Percentiles rank a stretch among this genome's conserved stretches.
These are phyloP conservation scores for Mus pahari DNA, from an alignment of 2,113 vertebrate genomes.

Conservation along the genomic window DNA sequence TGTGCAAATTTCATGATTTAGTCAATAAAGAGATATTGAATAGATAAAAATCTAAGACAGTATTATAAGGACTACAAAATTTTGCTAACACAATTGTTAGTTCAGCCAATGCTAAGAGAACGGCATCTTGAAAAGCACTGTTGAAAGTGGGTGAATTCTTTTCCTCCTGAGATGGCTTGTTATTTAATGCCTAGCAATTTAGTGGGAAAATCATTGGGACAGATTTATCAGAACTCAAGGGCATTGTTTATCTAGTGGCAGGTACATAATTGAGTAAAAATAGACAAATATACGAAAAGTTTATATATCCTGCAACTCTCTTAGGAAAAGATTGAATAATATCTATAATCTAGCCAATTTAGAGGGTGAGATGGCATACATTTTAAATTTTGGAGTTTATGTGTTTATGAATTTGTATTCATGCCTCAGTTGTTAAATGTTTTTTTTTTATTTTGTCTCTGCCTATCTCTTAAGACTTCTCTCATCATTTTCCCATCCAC, in stretches of 20 bases:
- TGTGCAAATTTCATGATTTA: constrained; percentile 41
- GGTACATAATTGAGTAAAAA: neutral
- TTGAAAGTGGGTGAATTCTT: constrained; percentile 44
- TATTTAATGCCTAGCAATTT: constrained; percentile 35
- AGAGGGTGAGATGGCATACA: constrained; percentile 16
- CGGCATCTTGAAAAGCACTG: constrained; percentile 42
- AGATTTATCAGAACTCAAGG: constrained; percentile 20
- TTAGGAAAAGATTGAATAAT: neutral
- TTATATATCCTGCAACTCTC: neutral
- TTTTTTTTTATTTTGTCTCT: neutral
- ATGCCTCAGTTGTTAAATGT: neutral
- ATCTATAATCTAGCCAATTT: constrained; percentile 31
- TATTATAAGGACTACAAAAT: constrained; percentile 45
- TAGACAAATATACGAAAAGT: neutral
- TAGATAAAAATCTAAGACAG: constrained; percentile 48
- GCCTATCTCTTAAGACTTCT: neutral
- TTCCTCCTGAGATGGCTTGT: neutral
- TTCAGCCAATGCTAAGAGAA: constrained; percentile 39
- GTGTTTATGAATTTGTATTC: neutral
- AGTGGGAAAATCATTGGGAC: neutral
- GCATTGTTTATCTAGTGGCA: neutral
- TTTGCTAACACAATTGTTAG: constrained; percentile 56
- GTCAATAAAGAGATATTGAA: constrained; percentile 41
- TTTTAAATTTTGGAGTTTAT: neutral
- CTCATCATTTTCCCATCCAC: neutral